Percentiles rank a stretch among this genome's conserved stretches.
phyloP scores from a whole-genome alignment of 2,888 invertebrate genomes.

The Operophtera brumata region DNA sequence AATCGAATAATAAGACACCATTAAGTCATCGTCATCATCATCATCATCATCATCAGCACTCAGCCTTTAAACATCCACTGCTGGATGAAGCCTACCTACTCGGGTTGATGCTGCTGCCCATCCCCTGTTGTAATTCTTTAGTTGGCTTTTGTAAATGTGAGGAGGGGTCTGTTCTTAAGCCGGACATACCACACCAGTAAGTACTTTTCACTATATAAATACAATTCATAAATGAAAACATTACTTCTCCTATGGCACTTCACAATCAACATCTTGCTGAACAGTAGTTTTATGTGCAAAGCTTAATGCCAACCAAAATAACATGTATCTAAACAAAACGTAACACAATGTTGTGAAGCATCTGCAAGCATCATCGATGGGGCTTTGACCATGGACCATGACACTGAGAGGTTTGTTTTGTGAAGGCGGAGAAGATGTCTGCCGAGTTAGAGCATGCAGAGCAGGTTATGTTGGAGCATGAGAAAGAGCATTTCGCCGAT shows the following conservation, averaged over 20 bases:
- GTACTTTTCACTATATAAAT: neutral
- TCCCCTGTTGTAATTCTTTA: no score
- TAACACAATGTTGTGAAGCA: conserved; percentile 58
- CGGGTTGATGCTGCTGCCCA: no score
- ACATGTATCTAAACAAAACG: conserved; percentile 50
- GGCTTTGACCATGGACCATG: conserved; percentile 45
- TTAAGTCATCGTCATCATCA: no score
- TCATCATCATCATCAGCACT: no score
- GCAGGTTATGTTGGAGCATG: conserved; percentile 78
- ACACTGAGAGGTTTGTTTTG: conserved; percentile 76
- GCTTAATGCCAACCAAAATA: conserved; percentile 16
- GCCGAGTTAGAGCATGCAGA: conserved; percentile 77
- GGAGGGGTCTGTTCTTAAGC: no score
- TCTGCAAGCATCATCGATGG: conserved; percentile 59
- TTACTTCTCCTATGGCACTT: neutral
- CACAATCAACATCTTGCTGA: conserved; percentile 15
- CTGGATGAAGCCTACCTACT: no score
- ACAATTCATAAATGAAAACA: neutral
- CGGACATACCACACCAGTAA: no score
- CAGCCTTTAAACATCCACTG: no score
- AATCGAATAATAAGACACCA: neutral
- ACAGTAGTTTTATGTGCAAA: conserved; percentile 17
- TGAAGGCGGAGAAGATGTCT: conserved; percentile 78
- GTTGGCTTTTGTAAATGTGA: no score
- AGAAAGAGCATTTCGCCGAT: conserved; percentile 66